Base-by-base conservation (phyloP, 2,113 vertebrate species). In the Talpa occidentalis region DNA sequence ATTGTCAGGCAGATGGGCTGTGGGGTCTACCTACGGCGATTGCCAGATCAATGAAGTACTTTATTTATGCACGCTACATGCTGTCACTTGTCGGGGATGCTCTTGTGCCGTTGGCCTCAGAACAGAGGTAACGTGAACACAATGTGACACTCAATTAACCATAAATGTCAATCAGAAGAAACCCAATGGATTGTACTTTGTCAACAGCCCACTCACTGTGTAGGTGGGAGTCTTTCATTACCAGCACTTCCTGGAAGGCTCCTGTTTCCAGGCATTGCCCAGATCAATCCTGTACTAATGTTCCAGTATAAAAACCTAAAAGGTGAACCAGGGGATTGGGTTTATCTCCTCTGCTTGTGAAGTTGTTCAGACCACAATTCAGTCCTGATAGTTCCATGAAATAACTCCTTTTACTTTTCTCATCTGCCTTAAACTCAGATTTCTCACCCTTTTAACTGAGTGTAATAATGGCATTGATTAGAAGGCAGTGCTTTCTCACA, bases 91-190 rank as follows among this genome's bases (percentile, higher is more conserved):
- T 94, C 94, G 94, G 52, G 83, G 80, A 67, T 67, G 80, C 97
- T 85, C 88, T 94, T 93, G 88, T 95, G 82, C 40, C 95, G 74
- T 91, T 60, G 85, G 90, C 83, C 95, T 97, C 87, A 94, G 89
- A 96, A 97, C 2, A 32, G 59, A 95, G 89, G 94, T 73, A 97
- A 96, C 94, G 78, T 30, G 85, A 97, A 97, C 88, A 94, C 35
- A 94, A 56, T 32, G 54, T 89, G 96, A 93, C 95, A 97, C 37
- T 95, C 96, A 96, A 93, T 98, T 98, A 98, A 93, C 95, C 91
- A 94, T 59, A 93, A 2, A 12, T 74, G 86, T 95, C 97, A 97
- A 30, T 98, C 97, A 96, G 89, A 74, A 96, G 76, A 90, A 83
- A 81, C 62, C 79, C 81, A 64, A 5, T 42, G 90, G 82, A 95